Conservation (phyloP, 1,140 invertebrate genomes). For the Tetramorium parvispinum region DNA sequence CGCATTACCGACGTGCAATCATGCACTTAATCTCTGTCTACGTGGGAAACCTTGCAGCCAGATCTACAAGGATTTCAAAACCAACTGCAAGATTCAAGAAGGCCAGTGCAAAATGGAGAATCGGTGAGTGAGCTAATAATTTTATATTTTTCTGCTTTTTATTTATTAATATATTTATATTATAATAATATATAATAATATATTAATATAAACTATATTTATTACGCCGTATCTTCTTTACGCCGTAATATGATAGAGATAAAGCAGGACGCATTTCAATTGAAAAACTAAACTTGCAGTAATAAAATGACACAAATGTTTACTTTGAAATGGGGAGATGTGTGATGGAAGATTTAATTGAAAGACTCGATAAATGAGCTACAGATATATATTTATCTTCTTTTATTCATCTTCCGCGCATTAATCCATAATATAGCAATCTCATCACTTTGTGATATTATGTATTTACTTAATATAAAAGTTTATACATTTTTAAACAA, state of each 20-base stretch:
- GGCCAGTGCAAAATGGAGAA: slow-evolving; percentile 95
- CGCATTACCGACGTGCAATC: slow-evolving; percentile 94
- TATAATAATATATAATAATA: too few relatives aligned
- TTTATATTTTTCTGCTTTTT: neutral
- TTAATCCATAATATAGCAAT: neutral
- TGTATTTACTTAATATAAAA: slow-evolving; percentile 14
- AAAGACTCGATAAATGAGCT: neutral
- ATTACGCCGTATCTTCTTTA: neutral
- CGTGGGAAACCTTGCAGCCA: slow-evolving; percentile 91
- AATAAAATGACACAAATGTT: slow-evolving; percentile 26
- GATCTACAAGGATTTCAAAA: slow-evolving; percentile 93
- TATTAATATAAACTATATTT: too few relatives aligned
- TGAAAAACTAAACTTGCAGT: neutral
- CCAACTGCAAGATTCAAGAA: slow-evolving; percentile 92
- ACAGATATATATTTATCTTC: slow-evolving; percentile 19
- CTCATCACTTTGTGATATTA: neutral
- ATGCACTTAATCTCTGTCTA: slow-evolving; percentile 93
- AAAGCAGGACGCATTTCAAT: neutral
- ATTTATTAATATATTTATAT: too few relatives aligned
- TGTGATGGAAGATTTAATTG: slow-evolving; percentile 25
- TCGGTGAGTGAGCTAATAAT: slow-evolving; percentile 87
- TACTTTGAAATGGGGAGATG: slow-evolving; percentile 6
- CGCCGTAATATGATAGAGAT: neutral
- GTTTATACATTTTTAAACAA: neutral
- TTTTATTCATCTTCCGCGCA: neutral